Evolutionary conservation across 2,113 vertebrate genomes (phyloP), one percentile per base, ranked within the genome.

Genomic region (Gopherus flavomarginatus): DNA sequence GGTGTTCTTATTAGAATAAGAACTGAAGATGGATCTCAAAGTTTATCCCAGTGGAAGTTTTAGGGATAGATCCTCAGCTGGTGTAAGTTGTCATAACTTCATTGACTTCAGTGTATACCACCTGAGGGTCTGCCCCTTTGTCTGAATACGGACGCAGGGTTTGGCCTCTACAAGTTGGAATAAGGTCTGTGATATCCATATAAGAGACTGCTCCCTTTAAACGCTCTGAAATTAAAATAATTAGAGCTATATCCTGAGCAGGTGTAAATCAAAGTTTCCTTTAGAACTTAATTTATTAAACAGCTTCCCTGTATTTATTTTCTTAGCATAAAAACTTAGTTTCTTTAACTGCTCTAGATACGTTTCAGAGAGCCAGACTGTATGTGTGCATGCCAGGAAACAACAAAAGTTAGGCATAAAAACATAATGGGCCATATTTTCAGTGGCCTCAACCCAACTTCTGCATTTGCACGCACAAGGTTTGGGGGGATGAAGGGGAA

Each of bases 1-100:
- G 79, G 1, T 86, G 94, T 91, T 83, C 89, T 86, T 94, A 52
- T 88, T 88, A 90, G 82, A 56, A 14, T 59, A 91, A 91, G 87
- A 80, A 88, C 91, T 93, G 84, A 91, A 42, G 12, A 49, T 44
- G 57, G 84, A 88, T 69, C 62, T 80, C 86, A 87, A 16, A 31
- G 75, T 88, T 93, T 96, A 94, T 14, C 54, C 42, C 24, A 8
- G 42, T 78, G 12, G 75, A 78, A 47, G 13, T 78, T 78, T 78
- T 7, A 47, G 38, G 11, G 26, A n/a, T 21, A 72, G 19, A 38
- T 72, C 19, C 19, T 72, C n/a, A 38, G 19, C 65, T 72, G n/a
- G 65, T 17, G 17, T 38, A 38, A 72, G 19, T 19, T 72, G 19
- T 38, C 65, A 72, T 72, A 72, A 72, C n/a, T 72, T 72, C 19